Conservation (phyloP, 2,113 vertebrate genomes). For the Lichenostomus cassidix region DNA sequence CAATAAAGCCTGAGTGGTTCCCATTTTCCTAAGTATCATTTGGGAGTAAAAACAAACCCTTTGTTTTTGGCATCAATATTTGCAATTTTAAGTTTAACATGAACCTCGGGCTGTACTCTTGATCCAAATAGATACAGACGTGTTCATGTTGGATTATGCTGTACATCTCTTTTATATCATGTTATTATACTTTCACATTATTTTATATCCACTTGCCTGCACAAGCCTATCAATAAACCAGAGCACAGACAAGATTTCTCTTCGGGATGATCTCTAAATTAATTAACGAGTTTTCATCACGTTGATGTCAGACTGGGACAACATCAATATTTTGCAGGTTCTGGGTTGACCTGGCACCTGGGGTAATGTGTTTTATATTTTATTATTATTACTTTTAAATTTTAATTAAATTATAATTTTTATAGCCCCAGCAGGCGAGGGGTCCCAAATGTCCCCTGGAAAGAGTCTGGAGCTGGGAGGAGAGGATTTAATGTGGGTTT, state of each 20-base stretch:
- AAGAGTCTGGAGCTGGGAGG: neutral
- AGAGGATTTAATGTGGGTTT: neutral
- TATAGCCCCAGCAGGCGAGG: neutral
- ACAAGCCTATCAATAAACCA: neutral
- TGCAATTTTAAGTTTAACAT: slow-evolving; percentile 51
- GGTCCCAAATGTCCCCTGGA: neutral
- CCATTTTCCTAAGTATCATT: slow-evolving; percentile 48
- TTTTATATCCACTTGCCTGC: neutral
- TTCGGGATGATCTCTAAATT: neutral
- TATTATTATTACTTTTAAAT: neutral
- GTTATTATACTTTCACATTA: neutral
- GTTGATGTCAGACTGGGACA: neutral
- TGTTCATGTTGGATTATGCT: neutral
- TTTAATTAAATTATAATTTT: neutral
- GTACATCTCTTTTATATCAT: neutral
- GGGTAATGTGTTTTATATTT: neutral
- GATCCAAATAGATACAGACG: neutral
- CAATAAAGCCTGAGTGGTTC: slow-evolving; percentile 60
- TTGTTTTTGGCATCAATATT: neutral
- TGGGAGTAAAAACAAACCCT: neutral
- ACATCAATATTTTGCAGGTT: neutral
- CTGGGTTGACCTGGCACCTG: neutral
- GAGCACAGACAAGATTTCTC: neutral
- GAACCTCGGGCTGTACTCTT: neutral
- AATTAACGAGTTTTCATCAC: neutral